Base-by-base conservation (phyloP, 2,797 vertebrate species). In the Stomatorhinus walkeri region DNA sequence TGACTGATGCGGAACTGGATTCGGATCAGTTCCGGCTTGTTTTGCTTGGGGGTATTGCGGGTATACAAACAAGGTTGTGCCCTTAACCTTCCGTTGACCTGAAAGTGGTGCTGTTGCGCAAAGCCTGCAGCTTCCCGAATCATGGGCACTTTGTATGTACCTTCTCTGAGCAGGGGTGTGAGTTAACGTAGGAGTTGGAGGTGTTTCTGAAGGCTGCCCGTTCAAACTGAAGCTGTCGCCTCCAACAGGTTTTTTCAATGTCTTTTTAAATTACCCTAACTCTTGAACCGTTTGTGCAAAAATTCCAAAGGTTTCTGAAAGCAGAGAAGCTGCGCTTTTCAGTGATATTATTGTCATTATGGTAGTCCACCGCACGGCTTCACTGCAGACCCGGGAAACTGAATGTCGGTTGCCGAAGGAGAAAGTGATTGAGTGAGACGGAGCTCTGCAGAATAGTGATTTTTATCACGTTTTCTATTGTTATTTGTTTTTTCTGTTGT, bases 51-150 rank as follows among this genome's bases (percentile, higher is more conserved):
- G 76, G 40, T 81, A n/a, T 81, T 46, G 40, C 19, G 40, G 36
- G 76, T 46, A n/a, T 16, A n/a, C 7, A 81, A 81, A 81, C 40
- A 46, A 81, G 40, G 76, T 46, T 19, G 16, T 81, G 76, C 76
- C 76, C 76, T 81, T 81, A 81, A 81, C 76, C 76, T 46, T 46
- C 40, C 19, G 40, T 46, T 81, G 76, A 81, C 76, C 76, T 81
- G 76, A n/a, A 81, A 81, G 36, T 43, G 19, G 76, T 46, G 76
- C 19, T 81, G 40, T 4, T 40, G 36, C 16, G 16, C 16, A 40
- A 40, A 7, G 14, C 72, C 72, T 79, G 36, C 40, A 9, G 72
- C 6, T 19, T 19, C 28, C 72, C 43, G 12, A 43, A 46, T 79
- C 6, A 36, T 43, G 19, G 72, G 5, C 14, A 43, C 72, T 16